These are phyloP conservation scores for Gallinago jamesoni DNA, from an alignment of 2,113 vertebrate species.

Conservation along the genomic window DNA sequence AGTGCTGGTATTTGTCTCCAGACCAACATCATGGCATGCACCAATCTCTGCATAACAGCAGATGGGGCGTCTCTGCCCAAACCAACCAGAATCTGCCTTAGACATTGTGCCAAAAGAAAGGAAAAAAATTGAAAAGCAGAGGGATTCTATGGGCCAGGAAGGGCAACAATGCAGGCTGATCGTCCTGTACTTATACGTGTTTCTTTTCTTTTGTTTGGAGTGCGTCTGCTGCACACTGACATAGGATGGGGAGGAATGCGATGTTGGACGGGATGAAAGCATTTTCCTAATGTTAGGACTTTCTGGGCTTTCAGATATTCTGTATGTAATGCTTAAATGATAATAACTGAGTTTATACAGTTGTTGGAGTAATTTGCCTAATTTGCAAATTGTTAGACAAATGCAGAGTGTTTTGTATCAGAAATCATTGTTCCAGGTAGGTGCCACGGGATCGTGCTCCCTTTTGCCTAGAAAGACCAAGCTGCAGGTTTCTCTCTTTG, in stretches of 20 bases:
- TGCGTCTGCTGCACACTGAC: not conserved
- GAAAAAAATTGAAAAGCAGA: not conserved
- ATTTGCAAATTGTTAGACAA: not conserved
- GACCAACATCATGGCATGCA: accelerated
- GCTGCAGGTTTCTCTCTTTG: not conserved
- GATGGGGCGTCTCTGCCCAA: accelerated
- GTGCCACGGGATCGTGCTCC: not conserved
- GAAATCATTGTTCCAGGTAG: not conserved
- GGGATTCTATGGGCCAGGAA: not conserved
- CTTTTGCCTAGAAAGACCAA: not conserved
- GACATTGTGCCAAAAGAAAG: not conserved
- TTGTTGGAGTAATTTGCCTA: not conserved
- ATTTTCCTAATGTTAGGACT: not conserved
- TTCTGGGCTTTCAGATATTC: not conserved
- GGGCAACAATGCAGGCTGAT: not conserved
- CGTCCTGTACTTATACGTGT: not conserved
- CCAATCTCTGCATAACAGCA: not conserved
- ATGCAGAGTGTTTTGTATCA: not conserved
- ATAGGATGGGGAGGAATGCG: not conserved
- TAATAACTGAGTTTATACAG: not conserved
- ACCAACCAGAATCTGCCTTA: not conserved
- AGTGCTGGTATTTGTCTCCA: not conserved
- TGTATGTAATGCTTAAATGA: not conserved
- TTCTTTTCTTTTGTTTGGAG: not conserved
- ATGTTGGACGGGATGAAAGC: not conserved